Evolutionary conservation across 2,888 invertebrate species (phyloP), one percentile per base, ranked within the genome.

Genomic region (Ypsolopha scabrella): DNA sequence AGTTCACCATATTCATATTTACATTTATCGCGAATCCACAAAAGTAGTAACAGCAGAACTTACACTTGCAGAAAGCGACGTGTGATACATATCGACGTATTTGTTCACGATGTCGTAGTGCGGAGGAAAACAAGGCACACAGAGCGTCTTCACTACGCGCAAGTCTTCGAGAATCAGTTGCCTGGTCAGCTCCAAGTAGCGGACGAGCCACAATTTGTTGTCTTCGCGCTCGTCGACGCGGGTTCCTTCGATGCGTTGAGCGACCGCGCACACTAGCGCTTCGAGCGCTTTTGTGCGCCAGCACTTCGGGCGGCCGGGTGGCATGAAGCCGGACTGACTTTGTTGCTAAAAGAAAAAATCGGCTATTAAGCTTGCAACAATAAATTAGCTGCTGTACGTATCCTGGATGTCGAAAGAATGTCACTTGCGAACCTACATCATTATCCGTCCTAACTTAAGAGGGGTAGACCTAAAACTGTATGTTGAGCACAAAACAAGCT

Each of bases 171-270:
- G 77, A 62, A 98, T 94, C 7, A 97, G 87, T 65, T 94, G 94
- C 41, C 98, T 87, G 0, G 94, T 94, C 41, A 94, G 85, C 80
- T 99, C 99, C 51, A 99, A 83, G 75, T 99, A 97, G 33, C 95
- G 88, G 4, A 98, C 97, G 10, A 99, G 87, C 99, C 99, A 99
- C 82, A 97, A 91, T 77, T 98, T 98, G 75, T 97, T 95, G 61
- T 94, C 93, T 14, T 89, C 90, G 33, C 98, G 87, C 65, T 97
- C 97, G 64, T 98, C 98, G 6, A 98, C 91, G 60, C 98, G 95
- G 6, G 96, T 98, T 0, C 98, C 98, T 79, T 98, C 98, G 51
- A 99, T 94, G 53, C 96, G 90, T 54, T 93, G 93, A 0, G 90
- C 90, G 0, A 95, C 95, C 0, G 94, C 91, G 64, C 92, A 90